A percentile compares a stretch with the other conserved stretches of the same genome.
Conservation (phyloP, 2,113 vertebrate species). For the Empidonax alnorum region DNA sequence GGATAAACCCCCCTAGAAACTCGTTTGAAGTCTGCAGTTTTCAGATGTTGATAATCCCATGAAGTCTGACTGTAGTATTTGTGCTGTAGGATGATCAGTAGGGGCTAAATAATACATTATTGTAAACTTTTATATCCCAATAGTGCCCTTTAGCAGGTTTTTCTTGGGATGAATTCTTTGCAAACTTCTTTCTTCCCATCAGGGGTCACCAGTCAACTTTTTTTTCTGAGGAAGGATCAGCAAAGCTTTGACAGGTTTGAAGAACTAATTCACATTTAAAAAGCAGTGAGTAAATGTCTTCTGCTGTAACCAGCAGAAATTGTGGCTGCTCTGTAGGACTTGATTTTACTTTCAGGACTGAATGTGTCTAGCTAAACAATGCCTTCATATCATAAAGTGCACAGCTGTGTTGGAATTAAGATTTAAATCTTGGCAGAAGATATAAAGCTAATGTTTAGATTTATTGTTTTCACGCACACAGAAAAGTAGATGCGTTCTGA, state of each 20-base stretch:
- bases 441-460: not conserved
- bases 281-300: not conserved
- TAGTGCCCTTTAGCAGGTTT: not conserved
- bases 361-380: slow-evolving; percentile 2
- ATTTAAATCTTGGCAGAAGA: slow-evolving; percentile 12
- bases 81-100: not conserved
- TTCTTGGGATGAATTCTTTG: not conserved
- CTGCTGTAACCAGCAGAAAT: not conserved
- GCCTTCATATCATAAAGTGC: not conserved
- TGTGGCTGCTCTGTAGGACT: not conserved
- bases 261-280: not conserved
- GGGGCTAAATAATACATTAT: not conserved
- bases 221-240: not conserved
- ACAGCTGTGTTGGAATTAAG: not conserved
- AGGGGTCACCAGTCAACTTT: not conserved
- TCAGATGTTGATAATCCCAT: not conserved
- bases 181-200: not conserved
- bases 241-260: not conserved
- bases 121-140: not conserved
- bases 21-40: not conserved
- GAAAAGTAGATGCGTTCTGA: not conserved
- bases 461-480: not conserved
- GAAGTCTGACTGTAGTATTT: not conserved
- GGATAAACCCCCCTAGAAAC: not conserved
- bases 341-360: not conserved